A percentile compares a stretch with the other conserved stretches of the same genome.
phyloP scores from a whole-genome alignment of 2,113 vertebrate species.

The Thermophis baileyi region DNA sequence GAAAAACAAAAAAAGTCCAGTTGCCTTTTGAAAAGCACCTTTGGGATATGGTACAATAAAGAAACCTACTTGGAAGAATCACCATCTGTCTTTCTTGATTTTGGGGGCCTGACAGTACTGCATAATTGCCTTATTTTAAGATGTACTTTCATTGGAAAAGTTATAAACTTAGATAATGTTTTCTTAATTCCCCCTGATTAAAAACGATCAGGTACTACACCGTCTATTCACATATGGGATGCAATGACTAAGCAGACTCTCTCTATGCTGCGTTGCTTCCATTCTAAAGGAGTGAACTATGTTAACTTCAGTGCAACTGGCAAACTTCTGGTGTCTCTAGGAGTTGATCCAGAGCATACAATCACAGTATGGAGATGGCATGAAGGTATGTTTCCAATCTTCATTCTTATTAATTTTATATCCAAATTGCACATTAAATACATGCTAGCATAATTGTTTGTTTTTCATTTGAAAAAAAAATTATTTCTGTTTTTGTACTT shows the following conservation, averaged over 20 bases:
- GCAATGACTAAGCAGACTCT: constrained; percentile 91
- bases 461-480: neutral
- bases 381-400: constrained; percentile 75
- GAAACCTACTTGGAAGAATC: neutral
- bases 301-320: constrained; percentile 96
- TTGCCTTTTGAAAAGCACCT: neutral
- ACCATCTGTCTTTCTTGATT: neutral
- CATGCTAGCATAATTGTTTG: too few relatives aligned
- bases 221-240: constrained; percentile 96
- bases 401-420: neutral
- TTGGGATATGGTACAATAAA: neutral
- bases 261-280: constrained; percentile 92
- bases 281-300: constrained; percentile 89
- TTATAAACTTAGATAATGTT: constrained; percentile 7
- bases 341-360: constrained; percentile 91
- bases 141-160: neutral
- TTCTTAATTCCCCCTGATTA: neutral
- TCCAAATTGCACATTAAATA: neutral
- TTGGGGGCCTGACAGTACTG: neutral
- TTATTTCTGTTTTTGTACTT: neutral
- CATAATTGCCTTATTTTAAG: constrained; percentile 40
- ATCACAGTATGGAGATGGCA: constrained; percentile 98
- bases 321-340: constrained; percentile 91
- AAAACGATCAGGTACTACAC: constrained; percentile 77
- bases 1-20: neutral